Evolutionary conservation across 2,888 invertebrate species (phyloP).

Genomic region (Cartodere bifasciata): DNA sequence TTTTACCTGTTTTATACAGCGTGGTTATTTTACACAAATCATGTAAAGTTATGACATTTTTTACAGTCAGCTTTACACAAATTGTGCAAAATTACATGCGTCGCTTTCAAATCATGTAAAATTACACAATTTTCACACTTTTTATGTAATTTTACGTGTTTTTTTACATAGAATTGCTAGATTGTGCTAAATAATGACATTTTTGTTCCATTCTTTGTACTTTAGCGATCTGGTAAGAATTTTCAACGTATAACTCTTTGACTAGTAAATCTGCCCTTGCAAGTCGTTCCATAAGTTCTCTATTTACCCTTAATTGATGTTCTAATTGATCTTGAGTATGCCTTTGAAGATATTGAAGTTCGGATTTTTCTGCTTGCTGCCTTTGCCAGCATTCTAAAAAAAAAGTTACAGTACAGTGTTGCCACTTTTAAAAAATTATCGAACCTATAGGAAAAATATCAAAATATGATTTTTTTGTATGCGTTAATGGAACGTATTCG

Average conservation of each 20-base stretch:
- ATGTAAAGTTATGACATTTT: too few species aligned
- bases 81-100: too few species aligned
- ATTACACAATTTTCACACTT: too few species aligned
- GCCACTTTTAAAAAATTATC: neutral
- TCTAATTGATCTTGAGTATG: slow-evolving; percentile 42
- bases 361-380: slow-evolving; percentile 41
- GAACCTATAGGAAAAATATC: too few species aligned
- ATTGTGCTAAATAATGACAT: slow-evolving; percentile 38
- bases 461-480: too few species aligned
- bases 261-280: slow-evolving; percentile 62
- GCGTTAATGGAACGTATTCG: too few species aligned
- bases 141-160: too few species aligned
- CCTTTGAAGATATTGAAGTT: slow-evolving; percentile 40
- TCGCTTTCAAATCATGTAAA: too few species aligned
- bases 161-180: too few species aligned
- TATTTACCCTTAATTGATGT: slow-evolving; percentile 39
- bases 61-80: too few species aligned
- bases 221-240: slow-evolving; percentile 60
- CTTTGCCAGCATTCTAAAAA: slow-evolving; percentile 39
- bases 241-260: slow-evolving; percentile 75
- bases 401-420: neutral
- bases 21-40: too few species aligned
- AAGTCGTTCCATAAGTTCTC: slow-evolving; percentile 52
- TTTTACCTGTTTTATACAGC: too few species aligned
- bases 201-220: slow-evolving; percentile 45